These are phyloP conservation scores for Rattus rattus DNA, from an alignment of 2,113 vertebrate species.

Conservation along the genomic window DNA sequence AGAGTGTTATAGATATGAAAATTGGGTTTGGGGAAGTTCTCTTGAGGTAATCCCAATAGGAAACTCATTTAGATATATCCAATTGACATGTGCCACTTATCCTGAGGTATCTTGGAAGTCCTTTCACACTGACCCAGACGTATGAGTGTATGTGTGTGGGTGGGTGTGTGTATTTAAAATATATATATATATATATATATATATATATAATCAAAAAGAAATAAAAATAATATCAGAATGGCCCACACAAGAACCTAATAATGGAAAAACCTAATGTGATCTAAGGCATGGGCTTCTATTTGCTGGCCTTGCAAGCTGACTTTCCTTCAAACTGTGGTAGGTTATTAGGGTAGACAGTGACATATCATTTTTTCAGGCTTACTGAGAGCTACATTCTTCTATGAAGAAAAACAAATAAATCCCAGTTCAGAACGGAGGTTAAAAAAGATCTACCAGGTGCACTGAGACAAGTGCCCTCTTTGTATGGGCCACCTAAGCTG, in stretches of 20 bases:
- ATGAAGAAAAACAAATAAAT: slow-evolving; percentile 87
- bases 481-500: slow-evolving; percentile 69
- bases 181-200: fast-evolving
- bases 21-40: not conserved
- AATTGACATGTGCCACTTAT: not conserved
- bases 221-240: slow-evolving; percentile 10
- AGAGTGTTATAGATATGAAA: not conserved
- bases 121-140: not conserved
- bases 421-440: slow-evolving; percentile 76
- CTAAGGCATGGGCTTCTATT: slow-evolving; percentile 72
- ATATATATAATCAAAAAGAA: not conserved
- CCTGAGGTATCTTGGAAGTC: not conserved
- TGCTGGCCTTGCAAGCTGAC: slow-evolving; percentile 77
- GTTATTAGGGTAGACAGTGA: slow-evolving; percentile 84
- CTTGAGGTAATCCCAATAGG: not conserved
- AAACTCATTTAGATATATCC: not conserved
- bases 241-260: slow-evolving; percentile 76
- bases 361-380: slow-evolving; percentile 81
- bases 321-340: slow-evolving; percentile 80
- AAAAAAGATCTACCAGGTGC: slow-evolving; percentile 81
- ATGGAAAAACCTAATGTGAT: slow-evolving; percentile 76
- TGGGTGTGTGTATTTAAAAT: too few relatives aligned
- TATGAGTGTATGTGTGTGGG: too few relatives aligned
- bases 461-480: slow-evolving; percentile 63
- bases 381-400: slow-evolving; percentile 81